Evolutionary conservation across 1,140 invertebrate species (phyloP).

Genomic region (Popillia japonica): DNA sequence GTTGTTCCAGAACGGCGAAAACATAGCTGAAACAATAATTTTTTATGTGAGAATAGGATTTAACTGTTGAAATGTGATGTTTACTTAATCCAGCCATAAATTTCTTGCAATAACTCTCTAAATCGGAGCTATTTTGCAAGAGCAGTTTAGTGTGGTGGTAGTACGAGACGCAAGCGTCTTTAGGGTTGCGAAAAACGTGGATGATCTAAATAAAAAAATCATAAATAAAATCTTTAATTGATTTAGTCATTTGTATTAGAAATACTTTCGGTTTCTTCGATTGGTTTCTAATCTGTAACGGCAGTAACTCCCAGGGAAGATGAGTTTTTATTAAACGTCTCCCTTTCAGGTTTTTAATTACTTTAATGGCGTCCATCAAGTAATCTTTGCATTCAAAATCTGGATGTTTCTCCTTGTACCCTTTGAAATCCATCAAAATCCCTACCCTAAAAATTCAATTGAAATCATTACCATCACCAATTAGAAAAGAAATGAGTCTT

Average conservation of each 20-base stretch:
- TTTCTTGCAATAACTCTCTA: constrained; percentile 84
- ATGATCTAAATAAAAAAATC: constrained; percentile 73
- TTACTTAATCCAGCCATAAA: constrained; percentile 72
- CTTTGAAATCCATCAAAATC: constrained; percentile 15
- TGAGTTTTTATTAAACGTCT: constrained; percentile 70
- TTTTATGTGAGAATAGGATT: too few species aligned
- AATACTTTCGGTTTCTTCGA: constrained; percentile 62
- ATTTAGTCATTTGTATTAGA: neutral
- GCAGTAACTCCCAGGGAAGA: constrained; percentile 72
- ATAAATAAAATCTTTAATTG: constrained; percentile 39
- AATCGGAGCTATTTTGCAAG: constrained; percentile 68
- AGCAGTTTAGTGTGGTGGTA: constrained; percentile 85
- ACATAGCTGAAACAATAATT: neutral
- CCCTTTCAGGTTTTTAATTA: neutral
- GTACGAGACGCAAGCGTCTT: constrained; percentile 92
- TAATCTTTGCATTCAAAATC: constrained; percentile 9
- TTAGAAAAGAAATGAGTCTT: too few species aligned
- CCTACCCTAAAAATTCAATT: neutral
- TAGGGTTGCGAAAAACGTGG: constrained; percentile 91
- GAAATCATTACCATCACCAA: too few species aligned
- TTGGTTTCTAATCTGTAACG: constrained; percentile 65
- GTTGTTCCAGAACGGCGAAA: neutral
- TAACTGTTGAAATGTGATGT: neutral
- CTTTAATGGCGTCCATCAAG: neutral
- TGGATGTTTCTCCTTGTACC: neutral